Evolutionary conservation across 2,113 vertebrate species (phyloP).

Genomic region (Dinomys branickii): DNA sequence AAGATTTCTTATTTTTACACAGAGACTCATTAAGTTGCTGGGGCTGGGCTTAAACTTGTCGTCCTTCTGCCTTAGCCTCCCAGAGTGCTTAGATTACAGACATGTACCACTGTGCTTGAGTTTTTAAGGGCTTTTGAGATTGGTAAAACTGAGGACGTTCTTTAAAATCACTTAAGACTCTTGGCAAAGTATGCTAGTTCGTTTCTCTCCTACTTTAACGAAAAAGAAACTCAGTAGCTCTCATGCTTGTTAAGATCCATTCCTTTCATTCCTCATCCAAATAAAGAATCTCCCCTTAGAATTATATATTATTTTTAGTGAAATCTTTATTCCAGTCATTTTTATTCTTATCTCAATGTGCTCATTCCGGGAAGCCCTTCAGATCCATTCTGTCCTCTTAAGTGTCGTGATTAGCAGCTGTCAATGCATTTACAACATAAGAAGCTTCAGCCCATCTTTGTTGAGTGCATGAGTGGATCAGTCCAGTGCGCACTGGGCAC

Average conservation of each 20-base stretch:
- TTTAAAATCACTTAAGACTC: constrained; percentile 33
- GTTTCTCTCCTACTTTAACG: neutral
- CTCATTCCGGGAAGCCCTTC: neutral
- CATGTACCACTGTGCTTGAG: neutral
- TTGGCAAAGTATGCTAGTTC: neutral
- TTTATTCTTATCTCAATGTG: constrained; percentile 24
- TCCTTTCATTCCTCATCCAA: neutral
- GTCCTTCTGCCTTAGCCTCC: neutral
- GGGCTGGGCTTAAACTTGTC: neutral
- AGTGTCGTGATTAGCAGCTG: neutral
- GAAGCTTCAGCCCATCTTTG: neutral
- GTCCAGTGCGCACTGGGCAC: neutral
- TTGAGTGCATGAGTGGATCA: neutral
- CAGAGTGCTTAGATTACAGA: neutral
- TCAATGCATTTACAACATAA: neutral
- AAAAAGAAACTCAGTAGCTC: constrained; percentile 36
- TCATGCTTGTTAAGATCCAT: neutral
- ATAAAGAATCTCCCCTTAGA: neutral
- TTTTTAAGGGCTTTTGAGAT: constrained; percentile 11
- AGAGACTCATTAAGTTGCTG: neutral
- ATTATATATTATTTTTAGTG: neutral
- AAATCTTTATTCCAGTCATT: neutral
- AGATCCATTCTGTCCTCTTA: neutral
- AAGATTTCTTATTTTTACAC: neutral
- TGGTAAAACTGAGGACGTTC: neutral